These are phyloP conservation scores for Pelvicachromis taeniatus DNA, from an alignment of 2,113 vertebrate species.

Conservation along the genomic window DNA sequence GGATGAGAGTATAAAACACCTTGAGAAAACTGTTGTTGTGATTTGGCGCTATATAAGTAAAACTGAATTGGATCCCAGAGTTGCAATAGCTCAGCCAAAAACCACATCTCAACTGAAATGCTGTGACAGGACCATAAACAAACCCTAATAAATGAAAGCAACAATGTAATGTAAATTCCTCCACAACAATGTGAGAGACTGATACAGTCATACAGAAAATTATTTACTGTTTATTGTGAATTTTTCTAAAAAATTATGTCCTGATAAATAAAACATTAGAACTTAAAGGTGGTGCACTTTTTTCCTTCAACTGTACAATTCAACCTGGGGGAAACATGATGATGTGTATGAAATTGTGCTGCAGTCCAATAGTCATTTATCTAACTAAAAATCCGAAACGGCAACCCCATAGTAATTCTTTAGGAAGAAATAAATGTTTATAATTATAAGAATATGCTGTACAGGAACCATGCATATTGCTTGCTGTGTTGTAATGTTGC, in stretches of 20 bases:
- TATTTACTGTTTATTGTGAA: not conserved
- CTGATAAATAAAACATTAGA: not conserved
- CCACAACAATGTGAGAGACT: not conserved
- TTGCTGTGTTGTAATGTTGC: not conserved
- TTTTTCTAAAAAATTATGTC: not conserved
- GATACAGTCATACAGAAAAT: not conserved
- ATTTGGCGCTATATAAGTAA: not conserved
- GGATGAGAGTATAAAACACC: not conserved
- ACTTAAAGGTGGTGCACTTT: not conserved
- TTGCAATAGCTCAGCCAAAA: not conserved
- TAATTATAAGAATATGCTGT: not conserved
- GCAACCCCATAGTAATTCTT: not conserved
- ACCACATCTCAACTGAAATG: not conserved
- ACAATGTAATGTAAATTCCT: not conserved
- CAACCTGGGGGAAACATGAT: not conserved
- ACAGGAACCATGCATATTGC: not conserved
- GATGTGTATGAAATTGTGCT: not conserved
- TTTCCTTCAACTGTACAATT: rapidly evolving
- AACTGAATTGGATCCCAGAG: not conserved
- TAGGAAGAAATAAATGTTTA: not conserved
- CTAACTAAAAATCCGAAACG: not conserved
- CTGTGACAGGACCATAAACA: not conserved
- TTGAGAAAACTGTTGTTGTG: not conserved
- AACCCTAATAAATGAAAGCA: not conserved
- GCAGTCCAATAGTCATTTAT: not conserved